Evolutionary conservation across 2,797 vertebrate genomes (phyloP).

Genomic region (Phrynocephalus guinanensis): DNA sequence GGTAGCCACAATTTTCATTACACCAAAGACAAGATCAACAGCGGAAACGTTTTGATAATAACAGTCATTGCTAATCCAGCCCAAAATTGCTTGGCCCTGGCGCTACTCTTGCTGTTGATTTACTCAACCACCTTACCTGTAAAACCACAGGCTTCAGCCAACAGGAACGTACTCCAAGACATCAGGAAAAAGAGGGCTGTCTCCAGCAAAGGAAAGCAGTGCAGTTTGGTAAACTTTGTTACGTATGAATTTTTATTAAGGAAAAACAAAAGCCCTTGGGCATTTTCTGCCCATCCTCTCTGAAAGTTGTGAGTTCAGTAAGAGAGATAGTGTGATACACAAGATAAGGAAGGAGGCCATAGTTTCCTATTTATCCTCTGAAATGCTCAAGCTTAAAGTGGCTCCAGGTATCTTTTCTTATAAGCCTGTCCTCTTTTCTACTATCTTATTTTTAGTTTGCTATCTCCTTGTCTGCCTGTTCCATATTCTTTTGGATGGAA

Average conservation of each 20-base stretch:
- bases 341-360: background rate
- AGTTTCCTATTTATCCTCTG: background rate
- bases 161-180: constrained; percentile 98
- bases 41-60: background rate
- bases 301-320: background rate
- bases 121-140: constrained; percentile 82
- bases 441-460: background rate
- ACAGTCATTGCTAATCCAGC: accelerated
- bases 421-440: background rate
- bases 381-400: background rate
- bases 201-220: constrained; percentile 97
- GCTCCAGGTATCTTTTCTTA: background rate
- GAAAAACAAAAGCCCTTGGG: constrained; percentile 51
- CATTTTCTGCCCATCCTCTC: background rate
- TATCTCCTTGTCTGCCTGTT: background rate
- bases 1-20: background rate
- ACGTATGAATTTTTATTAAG: constrained; percentile 87
- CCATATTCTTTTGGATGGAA: background rate
- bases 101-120: background rate
- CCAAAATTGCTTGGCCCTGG: background rate
- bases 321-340: background rate
- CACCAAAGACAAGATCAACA: background rate
- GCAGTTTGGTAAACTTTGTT: constrained; percentile 98
- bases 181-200: constrained; percentile 97
- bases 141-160: constrained; percentile 97